phyloP scores from a whole-genome alignment of 1,140 invertebrate species.

The Cheumatopsyche charites region DNA sequence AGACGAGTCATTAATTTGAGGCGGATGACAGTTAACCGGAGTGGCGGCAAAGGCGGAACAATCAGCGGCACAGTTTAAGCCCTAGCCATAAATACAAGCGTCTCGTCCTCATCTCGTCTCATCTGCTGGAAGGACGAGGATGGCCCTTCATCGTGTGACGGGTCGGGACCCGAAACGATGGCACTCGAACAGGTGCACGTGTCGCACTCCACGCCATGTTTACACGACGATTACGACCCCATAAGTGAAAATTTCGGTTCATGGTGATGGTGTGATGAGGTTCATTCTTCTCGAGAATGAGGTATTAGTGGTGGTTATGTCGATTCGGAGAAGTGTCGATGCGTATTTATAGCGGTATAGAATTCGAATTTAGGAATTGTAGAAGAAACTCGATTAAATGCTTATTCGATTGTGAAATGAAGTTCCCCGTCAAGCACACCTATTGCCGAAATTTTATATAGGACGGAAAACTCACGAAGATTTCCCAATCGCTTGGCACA shows the following conservation, averaged over 20 bases:
- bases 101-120: no score
- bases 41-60: background rate
- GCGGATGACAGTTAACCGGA: constrained; percentile 13
- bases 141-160: constrained; percentile 35
- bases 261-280: background rate
- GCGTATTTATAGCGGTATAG: background rate
- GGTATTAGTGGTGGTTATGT: no score
- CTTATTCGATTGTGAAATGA: no score
- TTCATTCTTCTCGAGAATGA: background rate
- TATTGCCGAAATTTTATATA: no score
- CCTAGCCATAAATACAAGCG: background rate
- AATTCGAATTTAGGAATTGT: no score
- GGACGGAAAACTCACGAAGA: no score
- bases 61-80: background rate
- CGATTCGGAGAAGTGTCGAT: no score
- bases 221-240: constrained; percentile 26
- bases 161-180: constrained; percentile 30
- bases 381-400: no score
- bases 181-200: constrained; percentile 36
- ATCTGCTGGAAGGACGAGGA: no score
- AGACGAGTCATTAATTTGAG: constrained; percentile 22
- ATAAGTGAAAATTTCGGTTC: no score
- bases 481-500: no score
- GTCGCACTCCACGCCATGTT: constrained; percentile 20
- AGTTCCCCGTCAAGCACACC: no score